Conservation (phyloP, 2,888 invertebrate genomes). For the Romanomermis culicivorax region DNA sequence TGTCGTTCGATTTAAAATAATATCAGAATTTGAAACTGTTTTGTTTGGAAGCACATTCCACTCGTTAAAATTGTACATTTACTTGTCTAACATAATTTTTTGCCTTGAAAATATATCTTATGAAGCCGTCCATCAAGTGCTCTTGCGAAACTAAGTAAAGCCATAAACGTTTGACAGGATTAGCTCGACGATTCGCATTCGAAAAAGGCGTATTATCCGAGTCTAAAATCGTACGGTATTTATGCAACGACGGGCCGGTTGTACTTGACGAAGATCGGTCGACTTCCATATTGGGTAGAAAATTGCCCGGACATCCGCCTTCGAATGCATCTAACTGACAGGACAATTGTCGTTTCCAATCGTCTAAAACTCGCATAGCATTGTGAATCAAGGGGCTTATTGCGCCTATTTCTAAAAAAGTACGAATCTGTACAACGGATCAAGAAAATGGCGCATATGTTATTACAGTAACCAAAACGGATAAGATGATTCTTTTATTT, state of each 20-base stretch:
- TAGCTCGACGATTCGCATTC: constrained; percentile 39
- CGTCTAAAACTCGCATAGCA: constrained; percentile 56
- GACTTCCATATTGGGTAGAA: constrained; percentile 21
- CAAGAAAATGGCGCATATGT: neutral
- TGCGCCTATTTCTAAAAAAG: constrained; percentile 57
- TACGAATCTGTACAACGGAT: neutral
- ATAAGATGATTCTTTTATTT: too few species aligned
- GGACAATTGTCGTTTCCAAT: constrained; percentile 63
- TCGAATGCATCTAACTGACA: constrained; percentile 35
- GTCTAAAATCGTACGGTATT: constrained; percentile 72
- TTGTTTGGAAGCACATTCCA: too few species aligned
- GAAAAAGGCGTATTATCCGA: constrained; percentile 83
- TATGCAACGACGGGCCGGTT: constrained; percentile 53
- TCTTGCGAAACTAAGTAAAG: constrained; percentile 76
- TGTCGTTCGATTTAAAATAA: too few species aligned
- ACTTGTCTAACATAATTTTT: neutral
- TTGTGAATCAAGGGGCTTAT: constrained; percentile 80
- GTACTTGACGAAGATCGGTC: constrained; percentile 14
- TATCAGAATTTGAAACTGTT: too few species aligned
- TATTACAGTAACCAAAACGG: neutral
- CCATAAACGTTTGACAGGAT: constrained; percentile 53
- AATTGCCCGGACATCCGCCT: constrained; percentile 21
- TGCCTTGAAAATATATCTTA: constrained; percentile 58
- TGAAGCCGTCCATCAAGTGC: constrained; percentile 73
- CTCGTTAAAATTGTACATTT: neutral